Conservation (phyloP, 2,797 vertebrate genomes). For the Potorous gilbertii region DNA sequence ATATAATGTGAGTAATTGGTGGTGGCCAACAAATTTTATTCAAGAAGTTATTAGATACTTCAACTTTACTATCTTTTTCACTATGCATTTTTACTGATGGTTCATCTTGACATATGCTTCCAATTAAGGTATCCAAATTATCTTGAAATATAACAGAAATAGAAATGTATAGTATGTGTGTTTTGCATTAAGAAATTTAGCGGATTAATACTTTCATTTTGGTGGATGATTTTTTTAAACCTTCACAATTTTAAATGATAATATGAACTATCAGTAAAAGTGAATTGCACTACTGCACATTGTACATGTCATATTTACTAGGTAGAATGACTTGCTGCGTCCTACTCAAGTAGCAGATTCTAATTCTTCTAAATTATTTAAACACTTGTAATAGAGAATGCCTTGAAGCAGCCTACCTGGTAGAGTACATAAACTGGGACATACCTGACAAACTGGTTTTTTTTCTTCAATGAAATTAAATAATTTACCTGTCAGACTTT, state of each 20-base stretch:
- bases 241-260: neutral
- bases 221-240: neutral
- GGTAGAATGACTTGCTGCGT: neutral
- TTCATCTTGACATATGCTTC: neutral
- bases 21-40: neutral
- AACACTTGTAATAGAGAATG: conserved; percentile 52
- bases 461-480: neutral
- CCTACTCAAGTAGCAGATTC: conserved; percentile 52
- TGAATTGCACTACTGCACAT: neutral
- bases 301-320: neutral
- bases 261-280: neutral
- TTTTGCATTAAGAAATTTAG: neutral
- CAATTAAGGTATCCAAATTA: neutral
- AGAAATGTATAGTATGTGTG: neutral
- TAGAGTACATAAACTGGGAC: neutral
- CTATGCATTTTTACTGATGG: neutral
- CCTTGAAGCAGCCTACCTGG: conserved; percentile 53
- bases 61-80: neutral
- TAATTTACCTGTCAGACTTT: neutral
- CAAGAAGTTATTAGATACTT: neutral
- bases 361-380: conserved; percentile 79
- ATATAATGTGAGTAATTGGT: neutral
- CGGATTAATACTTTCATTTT: neutral
- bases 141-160: neutral
- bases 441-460: neutral